Evolutionary conservation across 2,888 invertebrate genomes (phyloP), one percentile per base, ranked within the genome.

Genomic region (Alloplasta piceator): DNA sequence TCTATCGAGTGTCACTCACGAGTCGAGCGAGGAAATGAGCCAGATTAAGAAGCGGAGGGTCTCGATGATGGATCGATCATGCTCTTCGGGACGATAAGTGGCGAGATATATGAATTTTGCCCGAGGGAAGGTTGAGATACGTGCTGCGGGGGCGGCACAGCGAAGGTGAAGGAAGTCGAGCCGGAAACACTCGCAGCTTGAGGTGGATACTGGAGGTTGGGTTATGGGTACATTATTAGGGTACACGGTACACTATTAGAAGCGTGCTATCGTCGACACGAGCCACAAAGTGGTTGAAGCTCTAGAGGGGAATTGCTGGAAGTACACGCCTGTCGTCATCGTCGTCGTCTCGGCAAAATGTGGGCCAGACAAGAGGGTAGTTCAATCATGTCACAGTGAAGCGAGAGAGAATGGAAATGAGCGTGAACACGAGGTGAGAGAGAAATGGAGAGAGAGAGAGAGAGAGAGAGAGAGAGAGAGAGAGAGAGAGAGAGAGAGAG

Each of bases 311-410:
- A 72, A 70, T 64, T 64, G 73, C 39, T 72, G 73, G 52, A 77
- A 73, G 73, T 80, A 77, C 73, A 81, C 73, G 60, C 70, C 78
- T 64, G 73, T 73, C 67, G 61, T 70, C 76, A 52, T 63, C 72
- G 63, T 68, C 71, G 68, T 26, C 67, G 80, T 77, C 66, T 73
- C 61, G 6, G 71, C 73, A 72, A 77, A 85, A 86, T 84, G 84
- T 85, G 82, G 85, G 85, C 75, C 85, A 85, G 84, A 85, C 84
- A 84, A 85, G 81, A 83, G 83, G 79, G 78, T 85, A 85, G 83
- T 85, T 85, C 83, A 86, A 84, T 82, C 81, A 82, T 84, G 84
- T 80, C 84, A 83, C 81, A 78, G 81, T 48, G 68, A 73, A 78
- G 64, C 74, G 26, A 70, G 68, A 36, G 55, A 78, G 77, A 77